Evolutionary conservation across 2,113 vertebrate species (phyloP).

Genomic region (Gymnobelideus leadbeateri): DNA sequence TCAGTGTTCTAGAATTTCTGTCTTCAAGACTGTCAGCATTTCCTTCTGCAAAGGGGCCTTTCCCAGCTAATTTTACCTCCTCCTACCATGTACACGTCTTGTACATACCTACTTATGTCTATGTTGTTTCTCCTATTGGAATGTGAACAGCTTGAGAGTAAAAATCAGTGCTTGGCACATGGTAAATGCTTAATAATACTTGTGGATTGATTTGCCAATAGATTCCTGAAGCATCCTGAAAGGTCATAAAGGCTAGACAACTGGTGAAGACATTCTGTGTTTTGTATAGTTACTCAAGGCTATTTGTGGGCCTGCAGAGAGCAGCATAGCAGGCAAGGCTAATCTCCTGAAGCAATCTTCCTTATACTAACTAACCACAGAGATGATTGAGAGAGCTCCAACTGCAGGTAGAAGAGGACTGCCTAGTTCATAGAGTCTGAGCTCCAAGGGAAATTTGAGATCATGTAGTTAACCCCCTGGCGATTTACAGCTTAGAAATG

Average conservation of each 20-base stretch:
- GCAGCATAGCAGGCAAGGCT: too few species aligned
- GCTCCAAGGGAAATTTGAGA: background rate
- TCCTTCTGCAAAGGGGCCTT: too few species aligned
- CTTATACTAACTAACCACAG: background rate
- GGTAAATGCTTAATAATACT: background rate
- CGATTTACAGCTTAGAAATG: background rate
- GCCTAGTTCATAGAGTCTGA: background rate
- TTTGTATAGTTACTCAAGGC: too few species aligned
- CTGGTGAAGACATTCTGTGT: too few species aligned
- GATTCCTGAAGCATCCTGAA: background rate
- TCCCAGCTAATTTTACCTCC: too few species aligned
- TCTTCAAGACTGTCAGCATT: background rate
- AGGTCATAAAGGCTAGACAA: too few species aligned
- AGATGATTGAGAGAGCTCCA: background rate
- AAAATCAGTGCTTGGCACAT: too few species aligned
- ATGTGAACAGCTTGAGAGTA: too few species aligned
- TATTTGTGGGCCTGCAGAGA: too few species aligned
- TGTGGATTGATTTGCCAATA: background rate
- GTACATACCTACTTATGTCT: too few species aligned
- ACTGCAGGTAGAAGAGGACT: background rate
- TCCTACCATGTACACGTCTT: too few species aligned
- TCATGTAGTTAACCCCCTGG: background rate
- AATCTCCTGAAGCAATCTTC: background rate
- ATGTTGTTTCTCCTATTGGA: too few species aligned
- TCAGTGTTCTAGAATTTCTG: background rate